Base-by-base conservation (phyloP, 2,113 vertebrate species). In the Phrynosoma platyrhinos region DNA sequence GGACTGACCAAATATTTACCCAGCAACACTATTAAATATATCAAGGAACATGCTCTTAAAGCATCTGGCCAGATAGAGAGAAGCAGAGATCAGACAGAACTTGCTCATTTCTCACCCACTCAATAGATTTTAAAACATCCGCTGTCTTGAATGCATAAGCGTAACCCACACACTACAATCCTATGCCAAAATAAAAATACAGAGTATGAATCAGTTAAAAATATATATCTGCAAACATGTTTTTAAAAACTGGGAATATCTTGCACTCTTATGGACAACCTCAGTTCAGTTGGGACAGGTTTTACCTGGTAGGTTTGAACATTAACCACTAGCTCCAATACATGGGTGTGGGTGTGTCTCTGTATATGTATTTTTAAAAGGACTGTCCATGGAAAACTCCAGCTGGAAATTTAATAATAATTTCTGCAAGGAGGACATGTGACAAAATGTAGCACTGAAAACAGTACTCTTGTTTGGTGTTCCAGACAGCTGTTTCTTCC, bases 131-230 rank as follows among this genome's bases (percentile, higher is more conserved):
- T 42, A 32, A 76, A 25, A 82, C 40, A 75, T 40, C 10, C 20
- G 42, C 52, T 71, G 9, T 64, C 47, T 74, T 85, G 12, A 30
- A 62, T 79, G 18, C 55, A 36, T 81, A 75, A 47, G 16, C 23
- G 40, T 6, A 72, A 58, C 30, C 25, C 36, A 64, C 32, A 75
- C 9, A 72, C 36, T 78, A 71, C 68, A 74, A 6, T 36, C 30
- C 4, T 79, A 90, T 89, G 62, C 90, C 81, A 86, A 85, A 90
- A 81, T 53, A 86, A 30, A 91, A 88, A 77, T n/a, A 23, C 36
- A 86, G 87, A 88, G 14, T 64, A 16, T 64, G 74, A 66, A 82
- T 84, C 42, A 80, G 84, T 36, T 82, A 66, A 66, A 66, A 66
- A 66, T 88, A 88, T 87, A 85, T 25, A 87, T 86, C 79, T 90